Evolutionary conservation across 2,113 vertebrate genomes (phyloP).

Genomic region (Prietella phreatophila): DNA sequence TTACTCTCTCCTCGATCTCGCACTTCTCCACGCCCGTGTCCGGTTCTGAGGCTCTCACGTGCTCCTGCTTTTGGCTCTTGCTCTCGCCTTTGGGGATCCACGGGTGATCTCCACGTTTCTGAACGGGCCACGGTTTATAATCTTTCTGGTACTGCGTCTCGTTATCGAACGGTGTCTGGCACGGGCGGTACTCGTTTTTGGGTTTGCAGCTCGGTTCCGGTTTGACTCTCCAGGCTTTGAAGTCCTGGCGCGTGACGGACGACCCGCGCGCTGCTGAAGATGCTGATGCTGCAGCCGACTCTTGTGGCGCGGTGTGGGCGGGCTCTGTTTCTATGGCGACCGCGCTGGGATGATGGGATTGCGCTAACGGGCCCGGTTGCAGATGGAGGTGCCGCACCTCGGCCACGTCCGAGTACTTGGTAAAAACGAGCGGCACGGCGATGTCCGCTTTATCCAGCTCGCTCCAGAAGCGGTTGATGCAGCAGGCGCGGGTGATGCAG

Average conservation of each 20-base stretch:
- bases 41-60: conserved; percentile 50
- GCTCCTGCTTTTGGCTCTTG: conserved; percentile 50
- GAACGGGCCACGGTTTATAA: conserved; percentile 93
- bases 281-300: conserved; percentile 66
- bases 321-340: conserved; percentile 81
- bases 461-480: conserved; percentile 96
- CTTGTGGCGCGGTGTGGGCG: conserved; percentile 72
- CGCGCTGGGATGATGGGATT: conserved; percentile 62
- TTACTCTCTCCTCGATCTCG: conserved; percentile 73
- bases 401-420: conserved; percentile 90
- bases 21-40: conserved; percentile 76
- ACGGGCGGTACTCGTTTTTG: conserved; percentile 85
- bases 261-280: conserved; percentile 65
- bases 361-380: conserved; percentile 68
- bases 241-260: conserved; percentile 95
- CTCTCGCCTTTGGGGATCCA: conserved; percentile 87
- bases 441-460: conserved; percentile 96
- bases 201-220: conserved; percentile 94
- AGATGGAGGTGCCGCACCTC: conserved; percentile 74
- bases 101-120: conserved; percentile 88
- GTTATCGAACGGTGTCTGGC: conserved; percentile 82
- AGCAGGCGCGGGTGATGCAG: conserved; percentile 95
- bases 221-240: conserved; percentile 89
- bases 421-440: conserved; percentile 92
- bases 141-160: conserved; percentile 97